These are phyloP conservation scores for Sylvia atricapilla DNA, from an alignment of 2,113 vertebrate species.

Conservation along the genomic window DNA sequence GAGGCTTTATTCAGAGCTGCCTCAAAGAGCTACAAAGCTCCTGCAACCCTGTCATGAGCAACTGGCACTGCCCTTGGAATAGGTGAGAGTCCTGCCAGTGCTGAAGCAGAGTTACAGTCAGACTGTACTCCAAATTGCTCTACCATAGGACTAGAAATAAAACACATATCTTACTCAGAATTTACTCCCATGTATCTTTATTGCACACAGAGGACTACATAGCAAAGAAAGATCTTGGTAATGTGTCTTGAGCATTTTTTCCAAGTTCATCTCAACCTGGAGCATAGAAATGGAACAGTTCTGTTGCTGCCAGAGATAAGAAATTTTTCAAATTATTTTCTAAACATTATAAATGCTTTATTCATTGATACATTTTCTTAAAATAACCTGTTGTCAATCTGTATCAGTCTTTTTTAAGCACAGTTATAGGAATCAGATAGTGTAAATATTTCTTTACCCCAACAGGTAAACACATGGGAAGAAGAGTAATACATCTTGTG, in stretches of 20 bases:
- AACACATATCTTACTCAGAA: not conserved
- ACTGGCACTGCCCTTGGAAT: not conserved
- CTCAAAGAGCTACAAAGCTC: not conserved
- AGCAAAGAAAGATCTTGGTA: not conserved
- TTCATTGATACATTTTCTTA: not conserved
- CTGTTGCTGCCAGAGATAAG: not conserved
- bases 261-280: not conserved
- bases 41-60: fast-evolving
- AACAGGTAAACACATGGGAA: not conserved
- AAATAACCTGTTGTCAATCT: not conserved
- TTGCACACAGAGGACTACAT: not conserved
- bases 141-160: not conserved
- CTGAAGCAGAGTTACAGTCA: not conserved
- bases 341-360: not conserved
- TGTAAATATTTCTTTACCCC: not conserved
- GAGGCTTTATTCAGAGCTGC: not conserved
- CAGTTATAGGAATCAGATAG: not conserved
- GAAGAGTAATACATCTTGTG: not conserved
- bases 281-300: not conserved
- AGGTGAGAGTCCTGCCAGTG: not conserved
- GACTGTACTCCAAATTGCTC: not conserved
- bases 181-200: not conserved
- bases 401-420: not conserved
- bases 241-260: not conserved
- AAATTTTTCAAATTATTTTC: not conserved